Evolutionary conservation across 2,113 vertebrate species (phyloP), one percentile per base, ranked within the genome.

Genomic region (Xiphorhynchus elegans): DNA sequence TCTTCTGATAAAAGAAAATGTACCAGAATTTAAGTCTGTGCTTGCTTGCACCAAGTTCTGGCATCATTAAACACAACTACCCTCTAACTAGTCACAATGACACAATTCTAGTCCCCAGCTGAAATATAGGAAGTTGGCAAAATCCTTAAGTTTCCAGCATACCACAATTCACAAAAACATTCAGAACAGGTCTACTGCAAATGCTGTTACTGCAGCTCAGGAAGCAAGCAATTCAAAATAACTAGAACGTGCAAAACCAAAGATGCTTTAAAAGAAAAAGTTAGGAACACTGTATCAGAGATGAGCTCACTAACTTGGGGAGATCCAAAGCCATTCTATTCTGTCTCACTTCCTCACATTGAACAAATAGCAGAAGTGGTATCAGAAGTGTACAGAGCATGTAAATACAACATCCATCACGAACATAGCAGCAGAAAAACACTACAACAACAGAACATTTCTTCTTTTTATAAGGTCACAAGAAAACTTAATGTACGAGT

Each of bases 401-500:
- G 28, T 21, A 85, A 85, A 87, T 2, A 28, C 9, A 52, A 47
- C 0, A 0, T 29, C 28, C 24, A 47, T 13, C 49, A 44, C 0
- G 3, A 79, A 40, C 17, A 20, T 7, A 8, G 5, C 13, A 60
- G 84, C 40, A 87, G 31, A 17, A 81, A 58, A 39, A 26, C 33
- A 70, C 24, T 28, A 37, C 40, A 75, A 37, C 35, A 50, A 56
- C 33, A 72, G 29, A 64, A 60, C 5, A 19, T 25, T 75, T 89
- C 74, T 15, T 93, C 77, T 67, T 52, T 28, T 18, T 5, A 0
- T 7, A 68, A 60, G 35, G 33, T 52, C 75, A 75, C 4, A 29
- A 40, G 28, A 68, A 75, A 79, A 13, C 42, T 39, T 23, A 3
- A 58, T 84, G 53, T 8, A 25, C 0, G 0, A 10, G 11, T 47